phyloP scores from a whole-genome alignment of 2,797 vertebrate species.

The Hapalemur alaotrensis region DNA sequence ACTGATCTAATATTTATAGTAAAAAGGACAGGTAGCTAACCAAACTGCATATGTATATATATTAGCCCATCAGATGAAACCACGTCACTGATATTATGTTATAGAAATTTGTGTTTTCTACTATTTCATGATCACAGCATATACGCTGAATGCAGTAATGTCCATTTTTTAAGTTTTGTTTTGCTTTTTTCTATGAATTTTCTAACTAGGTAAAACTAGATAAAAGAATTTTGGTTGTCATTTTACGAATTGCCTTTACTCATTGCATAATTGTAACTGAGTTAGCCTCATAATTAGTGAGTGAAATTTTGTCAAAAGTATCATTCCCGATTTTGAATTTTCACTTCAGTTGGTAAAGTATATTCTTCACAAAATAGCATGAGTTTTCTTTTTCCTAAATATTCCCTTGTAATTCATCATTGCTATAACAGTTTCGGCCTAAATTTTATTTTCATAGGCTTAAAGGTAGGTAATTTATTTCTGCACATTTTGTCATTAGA shows the following conservation, averaged over 20 bases:
- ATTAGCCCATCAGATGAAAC: neutral
- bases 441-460: constrained; percentile 26
- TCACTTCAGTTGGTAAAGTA: neutral
- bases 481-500: neutral
- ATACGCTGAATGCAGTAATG: neutral
- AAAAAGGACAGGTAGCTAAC: neutral
- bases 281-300: neutral
- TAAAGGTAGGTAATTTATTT: constrained; percentile 34
- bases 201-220: neutral
- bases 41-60: neutral
- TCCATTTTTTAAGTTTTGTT: neutral
- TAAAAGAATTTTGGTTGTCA: neutral
- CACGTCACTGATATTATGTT: neutral
- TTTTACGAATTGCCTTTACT: neutral
- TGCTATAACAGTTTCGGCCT: neutral
- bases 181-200: constrained; percentile 13
- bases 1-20: neutral
- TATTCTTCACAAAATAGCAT: neutral
- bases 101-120: constrained; percentile 3
- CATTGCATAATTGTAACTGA: neutral
- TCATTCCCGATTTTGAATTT: neutral
- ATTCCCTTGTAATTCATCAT: neutral
- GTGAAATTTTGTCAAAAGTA: neutral
- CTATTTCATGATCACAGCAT: neutral
- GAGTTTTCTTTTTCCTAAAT: neutral